These are phyloP conservation scores for Rhegmatorhina hoffmannsi DNA, from an alignment of 2,113 vertebrate species.

Conservation along the genomic window DNA sequence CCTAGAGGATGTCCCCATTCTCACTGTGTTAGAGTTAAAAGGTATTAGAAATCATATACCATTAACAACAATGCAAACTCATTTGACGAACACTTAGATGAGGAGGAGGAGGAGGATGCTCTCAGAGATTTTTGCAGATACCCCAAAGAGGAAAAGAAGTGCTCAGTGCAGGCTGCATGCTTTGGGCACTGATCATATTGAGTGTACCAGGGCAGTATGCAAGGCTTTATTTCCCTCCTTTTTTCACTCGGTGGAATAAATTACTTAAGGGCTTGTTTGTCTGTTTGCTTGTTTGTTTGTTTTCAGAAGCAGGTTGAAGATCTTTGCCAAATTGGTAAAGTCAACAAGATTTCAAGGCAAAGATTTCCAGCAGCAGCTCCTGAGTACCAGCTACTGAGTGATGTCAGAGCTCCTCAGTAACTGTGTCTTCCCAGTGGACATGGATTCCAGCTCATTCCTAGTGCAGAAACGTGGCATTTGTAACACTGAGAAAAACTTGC, in stretches of 20 bases:
- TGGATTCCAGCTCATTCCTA: neutral
- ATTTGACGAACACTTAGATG: neutral
- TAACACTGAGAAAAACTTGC: neutral
- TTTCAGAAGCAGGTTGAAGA: neutral
- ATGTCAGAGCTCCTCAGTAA: neutral
- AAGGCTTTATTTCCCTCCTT: neutral
- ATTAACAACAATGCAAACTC: neutral
- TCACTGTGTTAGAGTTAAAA: constrained; percentile 10
- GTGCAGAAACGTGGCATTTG: neutral
- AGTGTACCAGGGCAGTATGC: neutral
- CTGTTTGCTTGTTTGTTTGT: neutral
- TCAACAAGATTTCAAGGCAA: neutral
- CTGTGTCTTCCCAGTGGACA: neutral
- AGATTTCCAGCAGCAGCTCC: neutral
- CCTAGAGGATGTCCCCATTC: constrained; percentile 42
- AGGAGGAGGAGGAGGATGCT: neutral
- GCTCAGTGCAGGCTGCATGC: neutral
- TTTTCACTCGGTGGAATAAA: neutral
- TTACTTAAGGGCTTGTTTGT: accelerated
- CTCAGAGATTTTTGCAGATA: neutral
- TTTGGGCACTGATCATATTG: neutral
- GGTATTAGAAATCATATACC: neutral
- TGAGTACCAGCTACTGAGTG: neutral
- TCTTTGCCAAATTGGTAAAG: neutral
- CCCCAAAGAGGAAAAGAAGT: neutral